A percentile compares a stretch with the other conserved stretches of the same genome.
Evolutionary conservation across 2,888 invertebrate species (phyloP).

Genomic region (Drosophila leonis): DNA sequence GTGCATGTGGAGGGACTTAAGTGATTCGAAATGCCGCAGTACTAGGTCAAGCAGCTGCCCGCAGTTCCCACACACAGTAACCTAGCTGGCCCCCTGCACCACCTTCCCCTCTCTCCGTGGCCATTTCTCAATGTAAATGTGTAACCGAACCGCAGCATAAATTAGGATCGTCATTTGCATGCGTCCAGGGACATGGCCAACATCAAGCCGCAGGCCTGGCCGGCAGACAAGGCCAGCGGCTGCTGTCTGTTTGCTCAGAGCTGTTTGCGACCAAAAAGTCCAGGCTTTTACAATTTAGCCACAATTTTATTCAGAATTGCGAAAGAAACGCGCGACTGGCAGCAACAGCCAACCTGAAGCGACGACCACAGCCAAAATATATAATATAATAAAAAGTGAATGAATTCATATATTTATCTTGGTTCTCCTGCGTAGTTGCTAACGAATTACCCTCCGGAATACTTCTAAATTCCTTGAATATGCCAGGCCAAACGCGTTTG

Average conservation of each 20-base stretch:
- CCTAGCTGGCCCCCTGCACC: neutral
- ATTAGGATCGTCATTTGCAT: conserved; percentile 77
- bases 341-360: conserved; percentile 1
- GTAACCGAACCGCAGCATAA: conserved; percentile 78
- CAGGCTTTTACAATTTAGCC: conserved; percentile 36
- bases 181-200: conserved; percentile 41
- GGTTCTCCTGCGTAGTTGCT: neutral
- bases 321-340: neutral
- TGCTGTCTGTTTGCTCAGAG: conserved; percentile 1
- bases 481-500: neutral
- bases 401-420: neutral
- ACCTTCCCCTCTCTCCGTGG: too few relatives aligned
- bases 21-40: conserved; percentile 64
- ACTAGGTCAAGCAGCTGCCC: conserved; percentile 72
- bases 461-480: neutral
- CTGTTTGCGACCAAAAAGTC: conserved; percentile 3
- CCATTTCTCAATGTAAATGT: conserved; percentile 58
- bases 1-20: conserved; percentile 71
- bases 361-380: neutral
- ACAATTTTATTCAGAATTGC: conserved; percentile 42
- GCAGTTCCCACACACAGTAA: conserved; percentile 21
- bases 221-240: neutral
- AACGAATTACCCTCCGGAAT: neutral
- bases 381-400: neutral
- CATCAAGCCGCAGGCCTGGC: neutral